A percentile compares a stretch with the other conserved stretches of the same genome.
These are phyloP conservation scores for Coreoperca whiteheadi DNA, from an alignment of 2,113 vertebrate genomes.

Conservation along the genomic window DNA sequence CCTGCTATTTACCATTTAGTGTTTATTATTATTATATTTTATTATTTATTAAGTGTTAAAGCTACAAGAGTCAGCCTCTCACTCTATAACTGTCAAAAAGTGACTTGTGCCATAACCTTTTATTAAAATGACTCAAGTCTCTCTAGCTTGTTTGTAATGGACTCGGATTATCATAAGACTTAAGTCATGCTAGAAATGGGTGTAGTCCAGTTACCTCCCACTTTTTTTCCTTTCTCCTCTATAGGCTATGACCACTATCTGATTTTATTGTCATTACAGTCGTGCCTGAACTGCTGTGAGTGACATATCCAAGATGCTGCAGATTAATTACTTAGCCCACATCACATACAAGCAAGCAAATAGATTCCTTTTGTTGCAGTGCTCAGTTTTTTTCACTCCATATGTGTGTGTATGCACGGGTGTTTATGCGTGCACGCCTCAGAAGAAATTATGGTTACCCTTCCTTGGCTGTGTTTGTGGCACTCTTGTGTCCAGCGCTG, in stretches of 20 bases:
- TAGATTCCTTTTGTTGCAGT: constrained; percentile 65
- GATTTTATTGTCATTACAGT: constrained; percentile 63
- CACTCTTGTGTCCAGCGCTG: constrained; percentile 63
- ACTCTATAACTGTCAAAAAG: neutral
- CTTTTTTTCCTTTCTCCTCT: constrained; percentile 15
- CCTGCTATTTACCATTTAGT: neutral
- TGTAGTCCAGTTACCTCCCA: constrained; percentile 15
- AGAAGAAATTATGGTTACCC: constrained; percentile 60
- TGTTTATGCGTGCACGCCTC: constrained; percentile 67
- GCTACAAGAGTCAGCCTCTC: neutral
- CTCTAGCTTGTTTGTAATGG: neutral
- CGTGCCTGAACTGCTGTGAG: constrained; percentile 46
- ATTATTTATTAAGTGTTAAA: constrained; percentile 5
- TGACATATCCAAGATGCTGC: constrained; percentile 64
- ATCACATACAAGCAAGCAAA: constrained; percentile 69
- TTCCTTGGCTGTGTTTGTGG: constrained; percentile 75
- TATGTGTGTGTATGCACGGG: constrained; percentile 52
- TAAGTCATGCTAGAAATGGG: constrained; percentile 7
- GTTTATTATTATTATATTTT: neutral
- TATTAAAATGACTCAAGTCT: neutral
- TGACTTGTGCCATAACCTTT: neutral
- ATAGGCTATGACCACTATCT: constrained; percentile 36
- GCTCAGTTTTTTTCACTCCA: constrained; percentile 25
- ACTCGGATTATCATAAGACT: neutral
- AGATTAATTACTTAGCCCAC: constrained; percentile 73